Evolutionary conservation across 2,113 vertebrate species (phyloP).

Genomic region (Setophaga coronata): DNA sequence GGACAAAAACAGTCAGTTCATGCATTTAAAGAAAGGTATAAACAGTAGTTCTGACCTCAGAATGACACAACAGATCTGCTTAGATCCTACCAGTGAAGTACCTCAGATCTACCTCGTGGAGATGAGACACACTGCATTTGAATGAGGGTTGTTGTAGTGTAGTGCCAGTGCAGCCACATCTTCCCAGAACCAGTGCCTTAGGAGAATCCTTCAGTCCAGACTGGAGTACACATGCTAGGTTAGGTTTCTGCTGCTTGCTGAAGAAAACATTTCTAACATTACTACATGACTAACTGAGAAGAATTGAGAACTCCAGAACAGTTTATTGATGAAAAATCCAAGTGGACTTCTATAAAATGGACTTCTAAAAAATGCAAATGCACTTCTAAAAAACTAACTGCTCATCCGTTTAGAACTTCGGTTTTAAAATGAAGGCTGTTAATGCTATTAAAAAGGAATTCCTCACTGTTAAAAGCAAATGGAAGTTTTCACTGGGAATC

Average conservation of each 20-base stretch:
- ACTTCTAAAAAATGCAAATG: background rate
- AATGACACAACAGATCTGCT: background rate
- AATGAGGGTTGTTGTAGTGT: background rate
- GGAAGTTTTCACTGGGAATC: background rate
- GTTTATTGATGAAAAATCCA: conserved; percentile 16
- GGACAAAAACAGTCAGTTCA: background rate
- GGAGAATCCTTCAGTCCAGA: background rate
- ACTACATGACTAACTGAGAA: background rate
- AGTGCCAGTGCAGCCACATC: background rate
- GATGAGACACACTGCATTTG: background rate
- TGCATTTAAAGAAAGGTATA: background rate
- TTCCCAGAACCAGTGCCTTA: background rate
- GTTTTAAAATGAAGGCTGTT: background rate
- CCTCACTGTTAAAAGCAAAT: background rate
- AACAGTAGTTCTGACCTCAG: background rate
- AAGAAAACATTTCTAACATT: background rate
- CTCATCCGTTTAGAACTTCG: background rate
- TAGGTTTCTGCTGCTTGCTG: background rate
- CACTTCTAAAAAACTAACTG: background rate
- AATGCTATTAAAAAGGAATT: background rate
- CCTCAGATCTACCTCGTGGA: no score
- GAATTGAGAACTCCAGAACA: background rate
- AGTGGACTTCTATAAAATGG: background rate
- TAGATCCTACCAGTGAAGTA: background rate
- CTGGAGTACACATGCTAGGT: background rate